Conservation (phyloP, 2,797 vertebrate genomes). For the Tamandua tetradactyla region DNA sequence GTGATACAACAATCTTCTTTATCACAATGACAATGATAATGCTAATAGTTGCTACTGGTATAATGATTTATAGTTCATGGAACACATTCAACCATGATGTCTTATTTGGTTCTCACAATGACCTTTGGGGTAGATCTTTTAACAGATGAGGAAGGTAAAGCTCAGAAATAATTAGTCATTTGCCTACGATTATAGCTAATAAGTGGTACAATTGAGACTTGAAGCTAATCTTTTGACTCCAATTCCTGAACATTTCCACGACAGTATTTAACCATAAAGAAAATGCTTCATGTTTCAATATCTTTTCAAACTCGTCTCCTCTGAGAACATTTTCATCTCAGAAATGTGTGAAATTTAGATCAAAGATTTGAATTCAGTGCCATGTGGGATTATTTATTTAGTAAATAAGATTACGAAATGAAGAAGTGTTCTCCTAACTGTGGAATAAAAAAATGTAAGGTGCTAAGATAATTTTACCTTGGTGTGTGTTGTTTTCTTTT, state of each 20-base stretch:
- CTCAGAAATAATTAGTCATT: constrained; percentile 44
- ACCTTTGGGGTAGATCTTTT: background rate
- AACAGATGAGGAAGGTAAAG: background rate
- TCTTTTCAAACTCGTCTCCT: background rate
- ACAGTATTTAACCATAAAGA: background rate
- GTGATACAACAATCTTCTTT: background rate
- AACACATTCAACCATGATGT: background rate
- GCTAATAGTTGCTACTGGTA: background rate
- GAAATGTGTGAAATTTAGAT: constrained; percentile 41
- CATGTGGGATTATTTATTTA: constrained; percentile 53
- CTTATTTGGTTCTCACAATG: constrained; percentile 17
- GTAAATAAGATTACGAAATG: constrained; percentile 58
- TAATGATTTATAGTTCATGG: background rate
- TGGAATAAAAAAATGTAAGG: background rate
- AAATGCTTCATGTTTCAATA: constrained; percentile 1
- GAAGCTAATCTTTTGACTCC: background rate
- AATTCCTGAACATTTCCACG: background rate
- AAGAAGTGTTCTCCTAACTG: background rate
- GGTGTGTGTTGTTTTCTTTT: constrained; percentile 26
- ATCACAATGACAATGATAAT: background rate
- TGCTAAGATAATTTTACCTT: background rate
- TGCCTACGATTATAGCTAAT: background rate
- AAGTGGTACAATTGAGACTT: background rate
- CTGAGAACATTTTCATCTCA: constrained; percentile 34
- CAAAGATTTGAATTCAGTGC: constrained; percentile 51